phyloP scores from a whole-genome alignment of 2,113 vertebrate species.

The Taxidea taxus region DNA sequence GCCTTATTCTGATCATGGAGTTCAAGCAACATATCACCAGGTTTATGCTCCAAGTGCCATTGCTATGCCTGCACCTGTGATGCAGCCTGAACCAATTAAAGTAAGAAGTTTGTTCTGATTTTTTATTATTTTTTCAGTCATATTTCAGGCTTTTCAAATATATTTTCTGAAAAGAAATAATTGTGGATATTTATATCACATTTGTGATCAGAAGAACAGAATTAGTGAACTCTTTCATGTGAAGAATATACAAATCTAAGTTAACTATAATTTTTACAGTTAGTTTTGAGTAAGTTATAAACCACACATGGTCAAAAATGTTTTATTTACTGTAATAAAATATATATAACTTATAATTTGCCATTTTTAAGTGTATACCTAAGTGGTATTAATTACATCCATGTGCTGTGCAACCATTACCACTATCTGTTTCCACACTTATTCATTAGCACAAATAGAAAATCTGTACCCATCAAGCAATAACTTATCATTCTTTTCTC shows the following conservation, averaged over 20 bases:
- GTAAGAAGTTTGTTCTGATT: conserved; percentile 53
- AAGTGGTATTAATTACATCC: conserved; percentile 1
- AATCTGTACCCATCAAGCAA: not conserved
- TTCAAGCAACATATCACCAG: conserved; percentile 81
- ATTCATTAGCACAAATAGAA: conserved; percentile 1
- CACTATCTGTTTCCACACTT: not conserved
- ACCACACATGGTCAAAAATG: not conserved
- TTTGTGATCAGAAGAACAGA: conserved; percentile 45
- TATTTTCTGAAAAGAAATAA: conserved; percentile 22
- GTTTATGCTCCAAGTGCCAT: conserved; percentile 80
- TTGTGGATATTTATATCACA: conserved; percentile 6
- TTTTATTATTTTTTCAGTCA: not conserved
- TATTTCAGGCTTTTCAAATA: conserved; percentile 50
- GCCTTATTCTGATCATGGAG: conserved; percentile 83
- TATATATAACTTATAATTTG: conserved; percentile 11
- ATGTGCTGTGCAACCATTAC: not conserved
- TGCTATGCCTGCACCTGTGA: conserved; percentile 82
- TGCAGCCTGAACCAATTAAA: conserved; percentile 77
- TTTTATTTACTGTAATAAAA: conserved; percentile 44
- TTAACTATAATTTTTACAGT: conserved; percentile 43
- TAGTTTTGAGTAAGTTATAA: conserved; percentile 33
- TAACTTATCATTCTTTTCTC: not conserved
- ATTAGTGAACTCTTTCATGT: conserved; percentile 34
- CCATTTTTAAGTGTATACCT: conserved; percentile 35
- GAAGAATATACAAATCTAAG: conserved; percentile 32